Conservation (phyloP, 2,113 vertebrate genomes). For the Dicentrarchus labrax region DNA sequence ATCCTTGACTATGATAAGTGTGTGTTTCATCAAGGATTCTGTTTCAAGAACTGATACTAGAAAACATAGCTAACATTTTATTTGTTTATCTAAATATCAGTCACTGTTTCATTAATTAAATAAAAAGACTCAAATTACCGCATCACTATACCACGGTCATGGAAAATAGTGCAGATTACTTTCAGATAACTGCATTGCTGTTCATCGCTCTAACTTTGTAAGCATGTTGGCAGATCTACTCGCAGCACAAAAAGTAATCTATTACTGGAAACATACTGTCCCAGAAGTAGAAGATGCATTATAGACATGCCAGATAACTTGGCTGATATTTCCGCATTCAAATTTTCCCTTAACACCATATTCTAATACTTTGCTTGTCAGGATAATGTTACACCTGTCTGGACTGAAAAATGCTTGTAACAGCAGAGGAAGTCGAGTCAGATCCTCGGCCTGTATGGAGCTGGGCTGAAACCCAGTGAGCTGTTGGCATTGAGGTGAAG, state of each 20-base stretch:
- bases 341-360: background rate
- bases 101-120: background rate
- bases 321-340: slow-evolving; percentile 17
- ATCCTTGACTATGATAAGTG: background rate
- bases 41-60: background rate
- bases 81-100: background rate
- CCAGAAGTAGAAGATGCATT: background rate
- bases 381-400: slow-evolving; percentile 21
- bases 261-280: background rate
- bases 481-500: slow-evolving; percentile 61
- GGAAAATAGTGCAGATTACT: slow-evolving; percentile 1
- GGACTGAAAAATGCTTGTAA: background rate
- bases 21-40: background rate
- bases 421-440: slow-evolving; percentile 5
- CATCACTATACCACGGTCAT: background rate
- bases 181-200: background rate
- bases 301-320: background rate
- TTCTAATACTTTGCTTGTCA: slow-evolving; percentile 15
- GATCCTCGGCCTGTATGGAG: background rate
- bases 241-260: background rate
- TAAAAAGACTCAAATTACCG: background rate
- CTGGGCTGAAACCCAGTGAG: slow-evolving; percentile 9
- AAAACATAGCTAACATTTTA: background rate
- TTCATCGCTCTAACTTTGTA: slow-evolving; percentile 10
- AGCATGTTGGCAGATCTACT: background rate